These are phyloP conservation scores for Suillia variegata DNA, from an alignment of 2,888 invertebrate genomes.

Conservation along the genomic window DNA sequence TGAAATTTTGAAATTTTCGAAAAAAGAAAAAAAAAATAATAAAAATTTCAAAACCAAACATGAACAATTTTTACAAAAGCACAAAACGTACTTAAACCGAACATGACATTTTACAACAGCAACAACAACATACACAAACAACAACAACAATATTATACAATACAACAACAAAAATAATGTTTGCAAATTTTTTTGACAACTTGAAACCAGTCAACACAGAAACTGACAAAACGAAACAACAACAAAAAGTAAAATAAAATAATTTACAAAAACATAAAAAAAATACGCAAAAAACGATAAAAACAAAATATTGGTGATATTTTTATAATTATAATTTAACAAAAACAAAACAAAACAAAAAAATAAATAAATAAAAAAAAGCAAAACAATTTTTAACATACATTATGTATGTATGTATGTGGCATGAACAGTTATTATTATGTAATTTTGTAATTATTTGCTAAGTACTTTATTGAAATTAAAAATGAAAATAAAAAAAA, in stretches of 20 bases:
- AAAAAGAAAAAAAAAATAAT: no score
- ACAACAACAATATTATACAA: conserved; percentile 39
- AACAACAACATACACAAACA: conserved; percentile 20
- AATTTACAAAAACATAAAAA: conserved; percentile 15
- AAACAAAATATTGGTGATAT: conserved; percentile 51
- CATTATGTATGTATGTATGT: background rate
- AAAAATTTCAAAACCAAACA: no score
- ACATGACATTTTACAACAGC: conserved; percentile 9
- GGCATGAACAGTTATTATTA: conserved; percentile 5
- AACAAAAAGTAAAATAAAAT: no score
- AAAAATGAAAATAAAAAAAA: no score
- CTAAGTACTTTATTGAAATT: no score
- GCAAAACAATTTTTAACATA: background rate
- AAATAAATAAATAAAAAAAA: conserved; percentile 14
- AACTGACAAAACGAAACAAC: background rate
- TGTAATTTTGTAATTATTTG: conserved; percentile 4
- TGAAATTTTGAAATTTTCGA: no score
- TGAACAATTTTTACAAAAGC: no score
- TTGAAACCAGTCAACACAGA: background rate
- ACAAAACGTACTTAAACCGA: conserved; percentile 1
- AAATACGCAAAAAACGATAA: conserved; percentile 24
- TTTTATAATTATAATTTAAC: conserved; percentile 37
- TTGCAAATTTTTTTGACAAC: no score
- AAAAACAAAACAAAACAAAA: conserved; percentile 15
- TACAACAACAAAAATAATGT: no score